A percentile compares a stretch with the other conserved stretches of the same genome.
Conservation (phyloP, 23 tunicate genomes). For the Pegea sp. region DNA sequence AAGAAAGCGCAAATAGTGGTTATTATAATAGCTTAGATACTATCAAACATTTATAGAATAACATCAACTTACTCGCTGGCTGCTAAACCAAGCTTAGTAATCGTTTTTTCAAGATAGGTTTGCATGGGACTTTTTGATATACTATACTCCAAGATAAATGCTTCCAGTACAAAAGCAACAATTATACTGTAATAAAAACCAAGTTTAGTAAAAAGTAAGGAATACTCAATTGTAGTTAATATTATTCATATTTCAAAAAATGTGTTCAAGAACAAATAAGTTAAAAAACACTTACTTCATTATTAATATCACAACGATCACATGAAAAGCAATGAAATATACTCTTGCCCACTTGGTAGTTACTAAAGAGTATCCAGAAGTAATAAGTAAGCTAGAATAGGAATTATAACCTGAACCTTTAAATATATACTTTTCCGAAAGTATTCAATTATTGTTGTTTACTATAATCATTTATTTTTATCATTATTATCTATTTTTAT, state of each 20-base stretch:
- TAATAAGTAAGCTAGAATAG: constrained; percentile 41
- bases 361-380: constrained; percentile 52
- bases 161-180: constrained; percentile 94
- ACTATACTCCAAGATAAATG: constrained; percentile 74
- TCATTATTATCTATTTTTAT: too few relatives aligned
- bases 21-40: too few relatives aligned
- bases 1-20: too few relatives aligned
- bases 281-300: constrained; percentile 52
- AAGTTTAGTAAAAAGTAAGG: not conserved
- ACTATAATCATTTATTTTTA: too few relatives aligned
- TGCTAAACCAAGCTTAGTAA: constrained; percentile 28
- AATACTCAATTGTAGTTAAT: too few relatives aligned
- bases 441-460: not conserved
- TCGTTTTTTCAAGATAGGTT: constrained; percentile 46
- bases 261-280: not conserved
- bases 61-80: constrained; percentile 19
- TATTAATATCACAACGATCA: constrained; percentile 69
- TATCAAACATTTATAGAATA: too few relatives aligned
- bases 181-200: constrained; percentile 34
- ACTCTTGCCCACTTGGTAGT: constrained; percentile 64
- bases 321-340: constrained; percentile 70
- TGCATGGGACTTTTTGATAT: constrained; percentile 41
- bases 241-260: too few relatives aligned
- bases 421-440: not conserved
- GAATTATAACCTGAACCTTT: too few relatives aligned